These are phyloP conservation scores for Epinotia bilunana DNA, from an alignment of 2,888 invertebrate genomes.

Conservation along the genomic window DNA sequence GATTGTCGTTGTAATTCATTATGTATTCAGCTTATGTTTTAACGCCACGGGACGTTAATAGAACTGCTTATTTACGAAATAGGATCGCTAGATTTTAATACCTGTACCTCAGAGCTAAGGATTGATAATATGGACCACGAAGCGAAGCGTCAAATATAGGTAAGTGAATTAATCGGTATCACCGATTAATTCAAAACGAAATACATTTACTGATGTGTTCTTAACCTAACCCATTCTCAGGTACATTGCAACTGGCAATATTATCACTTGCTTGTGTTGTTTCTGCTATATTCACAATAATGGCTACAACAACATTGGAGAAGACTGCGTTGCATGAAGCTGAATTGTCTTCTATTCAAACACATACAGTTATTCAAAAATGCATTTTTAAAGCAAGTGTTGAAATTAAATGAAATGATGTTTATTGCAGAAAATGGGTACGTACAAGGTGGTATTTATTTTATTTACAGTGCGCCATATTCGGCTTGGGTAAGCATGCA, in stretches of 20 bases:
- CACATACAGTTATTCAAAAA: too few relatives aligned
- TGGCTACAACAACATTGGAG: too few relatives aligned
- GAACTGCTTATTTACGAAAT: constrained; percentile 2
- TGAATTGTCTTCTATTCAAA: too few relatives aligned
- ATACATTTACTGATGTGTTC: background rate
- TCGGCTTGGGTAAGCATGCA: too few relatives aligned
- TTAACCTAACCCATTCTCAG: background rate
- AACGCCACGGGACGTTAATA: constrained; percentile 17
- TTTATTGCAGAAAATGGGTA: too few relatives aligned
- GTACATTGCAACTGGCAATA: background rate
- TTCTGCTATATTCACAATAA: background rate
- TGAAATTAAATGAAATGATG: too few relatives aligned
- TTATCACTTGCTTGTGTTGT: background rate
- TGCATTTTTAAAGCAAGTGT: too few relatives aligned
- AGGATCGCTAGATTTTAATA: background rate
- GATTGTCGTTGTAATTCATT: constrained; percentile 32
- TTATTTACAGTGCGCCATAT: too few relatives aligned
- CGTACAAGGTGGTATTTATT: too few relatives aligned
- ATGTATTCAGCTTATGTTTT: constrained; percentile 34
- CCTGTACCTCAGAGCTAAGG: background rate
- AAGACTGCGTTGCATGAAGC: too few relatives aligned
- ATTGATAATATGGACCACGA: background rate
- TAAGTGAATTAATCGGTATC: background rate
- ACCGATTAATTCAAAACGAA: background rate
- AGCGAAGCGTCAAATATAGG: background rate